Percentiles rank a stretch among this genome's conserved stretches.
phyloP scores from a whole-genome alignment of 2,888 invertebrate genomes.

The Lasioglossum pauxillum region DNA sequence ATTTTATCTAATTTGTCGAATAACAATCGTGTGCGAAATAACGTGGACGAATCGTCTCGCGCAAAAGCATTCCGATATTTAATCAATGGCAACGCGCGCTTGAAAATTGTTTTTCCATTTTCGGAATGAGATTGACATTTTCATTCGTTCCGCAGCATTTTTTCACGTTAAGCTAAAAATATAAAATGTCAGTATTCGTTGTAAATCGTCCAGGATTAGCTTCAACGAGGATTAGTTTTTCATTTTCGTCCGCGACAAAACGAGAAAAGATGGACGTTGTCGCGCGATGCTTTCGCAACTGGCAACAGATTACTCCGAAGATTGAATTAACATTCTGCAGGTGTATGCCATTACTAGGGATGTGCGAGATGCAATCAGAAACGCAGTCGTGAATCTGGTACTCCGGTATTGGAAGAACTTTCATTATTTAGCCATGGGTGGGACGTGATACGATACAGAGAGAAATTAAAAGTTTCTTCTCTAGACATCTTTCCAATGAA shows the following conservation, averaged over 20 bases:
- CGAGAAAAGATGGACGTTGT: neutral
- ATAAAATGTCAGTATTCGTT: neutral
- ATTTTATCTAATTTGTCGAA: neutral
- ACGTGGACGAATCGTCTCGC: neutral
- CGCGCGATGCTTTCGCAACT: conserved; percentile 15
- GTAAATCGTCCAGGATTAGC: neutral
- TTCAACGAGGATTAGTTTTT: neutral
- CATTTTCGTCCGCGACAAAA: neutral
- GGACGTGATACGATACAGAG: neutral
- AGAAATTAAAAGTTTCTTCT: neutral
- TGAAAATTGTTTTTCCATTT: neutral
- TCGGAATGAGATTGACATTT: neutral
- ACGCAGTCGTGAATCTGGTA: neutral
- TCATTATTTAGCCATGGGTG: neutral
- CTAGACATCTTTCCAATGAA: neutral
- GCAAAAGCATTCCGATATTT: neutral
- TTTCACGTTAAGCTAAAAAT: neutral
- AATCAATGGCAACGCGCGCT: neutral
- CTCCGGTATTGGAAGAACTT: neutral
- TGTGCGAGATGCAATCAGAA: neutral
- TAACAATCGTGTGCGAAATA: neutral
- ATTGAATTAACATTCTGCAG: conserved; percentile 23
- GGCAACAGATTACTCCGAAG: conserved; percentile 16
- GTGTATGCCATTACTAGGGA: neutral
- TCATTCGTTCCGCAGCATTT: neutral